These are phyloP conservation scores for Tetragnatha versicolor DNA, from an alignment of 1,140 invertebrate species.

Conservation along the genomic window DNA sequence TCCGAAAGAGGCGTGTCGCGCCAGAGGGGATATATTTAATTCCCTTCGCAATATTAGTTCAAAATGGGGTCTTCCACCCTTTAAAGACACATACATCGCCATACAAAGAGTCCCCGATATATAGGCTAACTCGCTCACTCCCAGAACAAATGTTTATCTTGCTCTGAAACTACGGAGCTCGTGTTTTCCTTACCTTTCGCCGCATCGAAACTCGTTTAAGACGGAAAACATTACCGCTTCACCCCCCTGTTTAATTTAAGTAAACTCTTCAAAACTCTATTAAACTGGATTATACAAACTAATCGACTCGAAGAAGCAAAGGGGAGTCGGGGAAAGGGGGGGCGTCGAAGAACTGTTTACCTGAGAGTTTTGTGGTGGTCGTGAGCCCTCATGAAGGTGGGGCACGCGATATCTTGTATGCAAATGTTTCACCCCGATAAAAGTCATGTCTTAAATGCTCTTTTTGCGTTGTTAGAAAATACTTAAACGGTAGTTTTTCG, in stretches of 20 bases:
- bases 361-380: neutral
- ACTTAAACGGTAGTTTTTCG: too few relatives aligned
- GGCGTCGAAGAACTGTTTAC: conserved; percentile 1
- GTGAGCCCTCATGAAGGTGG: neutral
- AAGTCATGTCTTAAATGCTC: neutral
- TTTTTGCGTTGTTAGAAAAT: too few relatives aligned
- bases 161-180: neutral
- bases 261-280: conserved; percentile 18
- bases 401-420: conserved; percentile 4
- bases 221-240: conserved; percentile 5
- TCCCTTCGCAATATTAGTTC: neutral
- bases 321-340: neutral
- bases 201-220: neutral
- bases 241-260: conserved; percentile 10
- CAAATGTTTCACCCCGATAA: neutral
- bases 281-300: conserved; percentile 11
- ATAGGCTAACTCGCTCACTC: neutral
- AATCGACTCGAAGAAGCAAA: neutral
- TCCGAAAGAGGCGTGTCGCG: too few relatives aligned
- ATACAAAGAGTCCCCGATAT: neutral
- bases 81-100: neutral
- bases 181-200: neutral
- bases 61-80: neutral
- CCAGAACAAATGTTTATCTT: conserved; percentile 16
- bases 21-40: too few relatives aligned